A percentile compares a stretch with the other conserved stretches of the same genome.
Conservation (phyloP, 2,888 invertebrate genomes). For the Megalurothrips usitatus region DNA sequence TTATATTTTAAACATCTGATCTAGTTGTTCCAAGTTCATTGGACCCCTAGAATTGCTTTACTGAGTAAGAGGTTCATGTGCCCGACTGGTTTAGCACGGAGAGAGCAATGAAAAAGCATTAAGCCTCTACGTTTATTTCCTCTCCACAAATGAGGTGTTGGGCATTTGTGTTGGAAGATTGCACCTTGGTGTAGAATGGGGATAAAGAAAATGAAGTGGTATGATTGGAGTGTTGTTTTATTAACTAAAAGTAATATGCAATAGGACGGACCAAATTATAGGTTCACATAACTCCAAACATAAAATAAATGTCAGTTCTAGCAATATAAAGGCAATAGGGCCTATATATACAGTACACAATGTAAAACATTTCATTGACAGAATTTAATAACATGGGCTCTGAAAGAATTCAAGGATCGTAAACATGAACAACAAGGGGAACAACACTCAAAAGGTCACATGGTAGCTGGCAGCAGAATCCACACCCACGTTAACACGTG, state of each 20-base stretch:
- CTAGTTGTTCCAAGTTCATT: no score
- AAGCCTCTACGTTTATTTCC: no score
- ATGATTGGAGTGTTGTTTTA: conserved; percentile 18
- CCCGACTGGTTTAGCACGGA: no score
- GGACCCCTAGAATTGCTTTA: no score
- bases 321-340: conserved; percentile 16
- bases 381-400: conserved; percentile 14
- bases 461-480: neutral
- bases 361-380: conserved; percentile 2
- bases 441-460: neutral
- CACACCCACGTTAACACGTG: no score
- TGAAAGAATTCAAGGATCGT: neutral
- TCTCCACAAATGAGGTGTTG: no score
- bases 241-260: conserved; percentile 16
- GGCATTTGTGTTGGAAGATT: no score
- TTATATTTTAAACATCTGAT: no score
- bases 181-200: neutral
- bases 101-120: no score
- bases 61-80: no score
- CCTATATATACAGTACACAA: conserved; percentile 17
- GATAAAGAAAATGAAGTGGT: neutral
- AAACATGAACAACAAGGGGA: neutral
- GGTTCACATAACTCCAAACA: conserved; percentile 20
- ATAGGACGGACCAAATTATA: conserved; percentile 22
- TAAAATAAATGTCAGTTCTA: conserved; percentile 14